These are phyloP conservation scores for Diplodus puntazzo DNA, from an alignment of 2,797 vertebrate genomes.

Conservation along the genomic window DNA sequence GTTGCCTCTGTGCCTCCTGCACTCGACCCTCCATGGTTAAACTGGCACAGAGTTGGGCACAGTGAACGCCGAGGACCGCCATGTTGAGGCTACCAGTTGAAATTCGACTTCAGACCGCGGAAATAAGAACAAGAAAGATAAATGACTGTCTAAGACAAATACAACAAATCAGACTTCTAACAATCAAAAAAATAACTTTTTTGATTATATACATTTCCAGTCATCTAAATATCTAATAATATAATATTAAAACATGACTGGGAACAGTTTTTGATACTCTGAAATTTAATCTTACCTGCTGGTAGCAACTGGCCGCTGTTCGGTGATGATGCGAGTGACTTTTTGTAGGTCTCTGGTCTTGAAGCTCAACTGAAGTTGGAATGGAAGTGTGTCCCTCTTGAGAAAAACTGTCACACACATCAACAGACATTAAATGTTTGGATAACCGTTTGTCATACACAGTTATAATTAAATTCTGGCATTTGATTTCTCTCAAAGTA, in stretches of 20 bases:
- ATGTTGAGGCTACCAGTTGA: slow-evolving; percentile 77
- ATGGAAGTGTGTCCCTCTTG: slow-evolving; percentile 74
- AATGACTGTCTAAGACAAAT: not conserved
- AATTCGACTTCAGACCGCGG: slow-evolving; percentile 66
- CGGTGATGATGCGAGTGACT: slow-evolving; percentile 80
- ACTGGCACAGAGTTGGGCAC: slow-evolving; percentile 84
- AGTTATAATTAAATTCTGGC: not conserved
- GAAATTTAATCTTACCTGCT: slow-evolving; percentile 71
- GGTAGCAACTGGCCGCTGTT: slow-evolving; percentile 77
- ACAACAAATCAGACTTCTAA: not conserved
- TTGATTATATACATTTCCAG: not conserved
- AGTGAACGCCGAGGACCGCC: slow-evolving; percentile 84
- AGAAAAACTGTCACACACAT: slow-evolving; percentile 70
- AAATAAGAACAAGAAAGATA: not conserved
- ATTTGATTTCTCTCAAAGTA: not conserved
- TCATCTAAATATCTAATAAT: not conserved
- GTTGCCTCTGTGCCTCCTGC: slow-evolving; percentile 81
- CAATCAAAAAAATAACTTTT: not conserved
- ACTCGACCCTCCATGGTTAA: slow-evolving; percentile 86
- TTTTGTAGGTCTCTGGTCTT: slow-evolving; percentile 81
- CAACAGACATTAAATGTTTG: not conserved
- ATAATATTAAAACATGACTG: not conserved
- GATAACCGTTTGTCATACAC: accelerated
- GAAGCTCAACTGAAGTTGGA: slow-evolving; percentile 85
- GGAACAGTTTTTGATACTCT: not conserved